Evolutionary conservation across 2,797 vertebrate species (phyloP).

Genomic region (Hippocampus kuda): DNA sequence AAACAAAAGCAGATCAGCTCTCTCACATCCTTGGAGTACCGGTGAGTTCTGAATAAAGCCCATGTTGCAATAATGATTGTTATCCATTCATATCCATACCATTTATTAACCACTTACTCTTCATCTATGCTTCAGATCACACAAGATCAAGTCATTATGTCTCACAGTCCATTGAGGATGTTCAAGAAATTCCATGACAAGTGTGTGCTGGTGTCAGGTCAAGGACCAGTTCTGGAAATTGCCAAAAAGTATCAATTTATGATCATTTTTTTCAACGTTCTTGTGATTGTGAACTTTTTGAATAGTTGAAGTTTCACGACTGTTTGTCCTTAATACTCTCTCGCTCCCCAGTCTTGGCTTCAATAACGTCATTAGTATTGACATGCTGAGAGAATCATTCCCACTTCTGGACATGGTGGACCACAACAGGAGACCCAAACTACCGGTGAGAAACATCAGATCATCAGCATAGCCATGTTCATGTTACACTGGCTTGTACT

Average conservation of each 20-base stretch:
- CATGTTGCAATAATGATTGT: neutral
- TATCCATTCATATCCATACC: neutral
- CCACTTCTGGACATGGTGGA: slow-evolving; percentile 86
- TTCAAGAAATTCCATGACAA: slow-evolving; percentile 84
- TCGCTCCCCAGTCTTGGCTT: slow-evolving; percentile 73
- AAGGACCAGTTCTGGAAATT: slow-evolving; percentile 85
- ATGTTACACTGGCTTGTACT: neutral
- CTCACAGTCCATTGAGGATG: slow-evolving; percentile 86
- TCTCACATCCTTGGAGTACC: slow-evolving; percentile 79
- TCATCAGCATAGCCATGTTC: neutral
- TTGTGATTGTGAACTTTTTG: neutral
- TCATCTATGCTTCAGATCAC: slow-evolving; percentile 65
- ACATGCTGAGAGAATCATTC: slow-evolving; percentile 76
- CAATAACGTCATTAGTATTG: slow-evolving; percentile 76
- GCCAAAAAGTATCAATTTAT: slow-evolving; percentile 76
- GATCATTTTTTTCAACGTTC: neutral
- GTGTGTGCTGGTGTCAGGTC: slow-evolving; percentile 84
- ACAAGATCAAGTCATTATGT: slow-evolving; percentile 86
- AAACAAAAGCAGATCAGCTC: slow-evolving; percentile 83
- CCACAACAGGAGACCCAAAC: slow-evolving; percentile 77
- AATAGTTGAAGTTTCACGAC: neutral
- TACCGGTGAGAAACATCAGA: slow-evolving; percentile 59
- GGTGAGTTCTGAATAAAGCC: slow-evolving; percentile 60
- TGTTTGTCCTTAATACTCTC: slow-evolving; percentile 28
- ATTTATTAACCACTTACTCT: slow-evolving; percentile 2